These are phyloP conservation scores for Lobophora halterata DNA, from an alignment of 2,888 invertebrate genomes.

Conservation along the genomic window DNA sequence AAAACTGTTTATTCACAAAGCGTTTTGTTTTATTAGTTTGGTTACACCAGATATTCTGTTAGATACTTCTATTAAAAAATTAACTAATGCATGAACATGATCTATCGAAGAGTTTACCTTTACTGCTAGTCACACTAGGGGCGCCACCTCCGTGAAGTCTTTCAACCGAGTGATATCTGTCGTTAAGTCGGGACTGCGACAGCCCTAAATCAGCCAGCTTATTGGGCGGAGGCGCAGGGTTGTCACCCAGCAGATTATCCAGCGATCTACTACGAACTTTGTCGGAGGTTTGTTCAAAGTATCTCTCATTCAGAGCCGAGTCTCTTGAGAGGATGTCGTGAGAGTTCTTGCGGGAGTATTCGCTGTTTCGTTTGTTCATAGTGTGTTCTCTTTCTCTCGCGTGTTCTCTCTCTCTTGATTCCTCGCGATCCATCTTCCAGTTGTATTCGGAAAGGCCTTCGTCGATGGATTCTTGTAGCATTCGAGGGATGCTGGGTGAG, in stretches of 20 bases:
- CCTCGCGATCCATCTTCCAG: constrained; percentile 67
- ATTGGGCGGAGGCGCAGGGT: constrained; percentile 80
- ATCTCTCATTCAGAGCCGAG: constrained; percentile 93
- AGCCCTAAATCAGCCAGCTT: constrained; percentile 88
- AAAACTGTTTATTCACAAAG: too few species aligned
- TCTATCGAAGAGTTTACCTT: too few species aligned
- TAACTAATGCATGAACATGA: too few species aligned
- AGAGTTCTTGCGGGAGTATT: constrained; percentile 84
- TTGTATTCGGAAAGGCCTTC: constrained; percentile 69
- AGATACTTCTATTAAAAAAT: too few species aligned
- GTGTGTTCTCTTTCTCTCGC: too few species aligned
- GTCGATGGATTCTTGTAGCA: constrained; percentile 69
- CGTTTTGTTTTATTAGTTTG: too few species aligned
- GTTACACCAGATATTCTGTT: too few species aligned
- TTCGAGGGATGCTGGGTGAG: constrained; percentile 72
- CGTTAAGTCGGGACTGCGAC: constrained; percentile 92
- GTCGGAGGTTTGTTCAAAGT: constrained; percentile 87
- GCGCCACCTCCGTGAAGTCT: constrained; percentile 84
- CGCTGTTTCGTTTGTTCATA: constrained; percentile 39
- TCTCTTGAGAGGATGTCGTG: constrained; percentile 89
- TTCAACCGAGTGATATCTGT: constrained; percentile 93
- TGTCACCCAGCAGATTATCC: constrained; percentile 89
- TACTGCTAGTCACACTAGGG: constrained; percentile 79
- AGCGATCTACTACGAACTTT: constrained; percentile 89
- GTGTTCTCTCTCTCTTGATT: constrained; percentile 20